These are phyloP conservation scores for Volucella zonaria DNA, from an alignment of 2,888 invertebrate species.

Conservation along the genomic window DNA sequence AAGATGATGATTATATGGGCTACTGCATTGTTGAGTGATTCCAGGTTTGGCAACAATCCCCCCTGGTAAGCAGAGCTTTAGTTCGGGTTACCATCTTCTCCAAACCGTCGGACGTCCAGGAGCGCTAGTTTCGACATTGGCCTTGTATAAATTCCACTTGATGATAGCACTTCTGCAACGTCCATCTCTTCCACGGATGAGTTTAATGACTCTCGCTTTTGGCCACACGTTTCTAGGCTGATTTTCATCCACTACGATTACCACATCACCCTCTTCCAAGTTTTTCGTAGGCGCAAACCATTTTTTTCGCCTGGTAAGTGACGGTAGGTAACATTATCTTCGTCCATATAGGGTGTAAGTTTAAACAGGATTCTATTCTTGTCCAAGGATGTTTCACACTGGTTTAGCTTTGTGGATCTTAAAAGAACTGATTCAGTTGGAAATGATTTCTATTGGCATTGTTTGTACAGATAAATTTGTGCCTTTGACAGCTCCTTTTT, in stretches of 20 bases:
- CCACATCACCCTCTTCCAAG: neutral
- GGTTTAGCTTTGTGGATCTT: too few relatives aligned
- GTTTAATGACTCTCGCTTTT: neutral
- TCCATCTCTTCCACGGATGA: neutral
- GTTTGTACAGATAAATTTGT: too few relatives aligned
- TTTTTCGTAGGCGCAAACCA: neutral
- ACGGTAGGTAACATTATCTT: neutral
- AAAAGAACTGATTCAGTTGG: too few relatives aligned
- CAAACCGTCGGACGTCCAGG: neutral
- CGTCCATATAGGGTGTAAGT: too few relatives aligned
- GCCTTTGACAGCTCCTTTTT: too few relatives aligned
- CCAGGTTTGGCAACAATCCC: neutral
- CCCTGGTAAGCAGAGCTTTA: neutral
- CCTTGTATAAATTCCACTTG: neutral
- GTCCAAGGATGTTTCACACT: too few relatives aligned
- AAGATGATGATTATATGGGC: too few relatives aligned
- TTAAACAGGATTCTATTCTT: too few relatives aligned
- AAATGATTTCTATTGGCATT: too few relatives aligned
- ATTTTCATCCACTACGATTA: neutral
- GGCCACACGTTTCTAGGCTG: neutral
- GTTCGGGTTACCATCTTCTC: neutral
- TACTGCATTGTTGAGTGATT: too few relatives aligned
- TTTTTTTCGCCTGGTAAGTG: neutral
- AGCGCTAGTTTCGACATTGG: neutral
- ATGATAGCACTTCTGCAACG: neutral